Base-by-base conservation (phyloP, 2,888 invertebrate species). In the Leistus spinibarbis region DNA sequence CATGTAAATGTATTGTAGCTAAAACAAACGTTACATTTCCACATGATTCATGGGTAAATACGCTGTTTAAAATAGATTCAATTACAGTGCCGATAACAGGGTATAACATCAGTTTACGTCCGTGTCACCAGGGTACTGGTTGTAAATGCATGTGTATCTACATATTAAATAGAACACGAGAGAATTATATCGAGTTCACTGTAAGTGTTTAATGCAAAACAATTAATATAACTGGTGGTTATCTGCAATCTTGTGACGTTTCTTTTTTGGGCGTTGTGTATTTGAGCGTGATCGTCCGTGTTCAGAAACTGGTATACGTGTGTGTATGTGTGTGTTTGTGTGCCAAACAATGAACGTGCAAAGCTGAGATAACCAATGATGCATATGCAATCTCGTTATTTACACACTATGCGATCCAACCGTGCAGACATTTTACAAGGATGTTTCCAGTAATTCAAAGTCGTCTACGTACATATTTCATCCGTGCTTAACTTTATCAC, bases 371-470 rank as follows among this genome's bases (percentile, higher is more conserved):
- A 72, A 72, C 72, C 72, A 40, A 66, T 72, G 72, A 72, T 72
- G 72, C 72, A 72, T 72, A 66, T 72, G 66, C 65, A 72, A 66
- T 72, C 72, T 72, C 72, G 66, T 72, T 72, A 72, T 72, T 72
- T 72, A 72, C 66, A 72, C 54, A 72, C 72, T 65, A 64, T 24
- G 24, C 64, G 64, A 64, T 64, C 64, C 23, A 22, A 20, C 64
- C 24, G 64, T 27, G 64, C 64, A 69, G 57, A 72, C 57, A 56
- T 72, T 66, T 57, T 57, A 72, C 57, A 54, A 56, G 27, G 66
- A 17, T 65, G 72, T 64, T 64, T 64, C 40, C 64, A 64, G 64
- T 66, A 72, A 72, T 72, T 56, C 66, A 65, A 72, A 54, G 66
- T 72, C 72, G 22, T 54, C 20, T 27, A 23, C 40, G 66, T 17